Conservation (phyloP, 2,888 invertebrate species). For the Tromatobia lineatoria region DNA sequence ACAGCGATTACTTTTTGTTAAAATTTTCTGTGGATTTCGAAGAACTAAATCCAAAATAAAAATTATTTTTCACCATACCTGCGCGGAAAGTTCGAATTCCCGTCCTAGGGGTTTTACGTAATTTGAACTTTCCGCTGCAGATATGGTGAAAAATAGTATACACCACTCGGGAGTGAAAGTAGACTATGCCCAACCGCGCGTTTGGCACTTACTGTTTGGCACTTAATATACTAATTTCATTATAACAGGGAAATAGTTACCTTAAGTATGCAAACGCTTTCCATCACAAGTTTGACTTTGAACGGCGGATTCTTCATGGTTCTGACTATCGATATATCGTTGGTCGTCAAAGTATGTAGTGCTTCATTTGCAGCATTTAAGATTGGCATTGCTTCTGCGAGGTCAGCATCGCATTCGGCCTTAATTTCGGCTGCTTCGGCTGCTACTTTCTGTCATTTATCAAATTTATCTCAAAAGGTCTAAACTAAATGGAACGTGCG, state of each 20-base stretch:
- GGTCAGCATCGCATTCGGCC: slow-evolving; percentile 96
- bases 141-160: no score
- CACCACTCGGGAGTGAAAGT: no score
- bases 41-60: neutral
- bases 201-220: no score
- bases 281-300: slow-evolving; percentile 96
- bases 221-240: no score
- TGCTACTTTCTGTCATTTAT: slow-evolving; percentile 78
- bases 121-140: no score
- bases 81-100: no score
- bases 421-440: slow-evolving; percentile 92
- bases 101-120: no score
- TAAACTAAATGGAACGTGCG: neutral
- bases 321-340: slow-evolving; percentile 97
- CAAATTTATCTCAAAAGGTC: neutral
- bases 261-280: slow-evolving; percentile 97
- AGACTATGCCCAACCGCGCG: no score
- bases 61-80: no score
- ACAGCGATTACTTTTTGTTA: neutral
- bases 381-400: slow-evolving; percentile 97
- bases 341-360: slow-evolving; percentile 94
- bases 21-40: neutral
- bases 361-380: slow-evolving; percentile 95
- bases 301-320: slow-evolving; percentile 98
- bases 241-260: slow-evolving; percentile 82